Evolutionary conservation across 2,113 vertebrate genomes (phyloP).

Genomic region (Ochotona princeps): DNA sequence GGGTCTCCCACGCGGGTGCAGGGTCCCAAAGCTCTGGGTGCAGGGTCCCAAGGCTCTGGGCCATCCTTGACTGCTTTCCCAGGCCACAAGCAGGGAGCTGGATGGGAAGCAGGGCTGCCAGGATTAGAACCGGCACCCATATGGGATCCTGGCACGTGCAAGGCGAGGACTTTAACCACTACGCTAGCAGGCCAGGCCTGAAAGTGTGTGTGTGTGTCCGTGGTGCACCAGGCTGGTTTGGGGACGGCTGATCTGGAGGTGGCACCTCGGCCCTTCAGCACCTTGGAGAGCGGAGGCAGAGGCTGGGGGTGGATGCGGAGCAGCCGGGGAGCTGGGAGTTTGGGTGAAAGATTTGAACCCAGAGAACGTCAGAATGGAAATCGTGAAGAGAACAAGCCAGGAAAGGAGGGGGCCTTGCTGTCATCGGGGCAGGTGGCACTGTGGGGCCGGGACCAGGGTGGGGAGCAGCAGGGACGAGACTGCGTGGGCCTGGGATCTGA

Average conservation of each 20-base stretch:
- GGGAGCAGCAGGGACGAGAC: background rate
- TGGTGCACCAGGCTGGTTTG: background rate
- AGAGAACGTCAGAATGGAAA: background rate
- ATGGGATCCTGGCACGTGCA: too few species aligned
- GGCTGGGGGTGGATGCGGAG: background rate
- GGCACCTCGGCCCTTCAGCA: background rate
- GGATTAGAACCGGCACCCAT: too few species aligned
- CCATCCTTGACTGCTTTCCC: too few species aligned
- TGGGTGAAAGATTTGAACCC: background rate
- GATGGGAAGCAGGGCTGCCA: too few species aligned
- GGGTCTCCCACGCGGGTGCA: too few species aligned
- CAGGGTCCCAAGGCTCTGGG: too few species aligned
- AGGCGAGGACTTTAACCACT: too few species aligned
- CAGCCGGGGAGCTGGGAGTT: background rate
- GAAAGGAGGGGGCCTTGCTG: background rate
- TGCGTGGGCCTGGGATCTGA: background rate
- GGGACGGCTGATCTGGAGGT: background rate
- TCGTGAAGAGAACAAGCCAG: background rate
- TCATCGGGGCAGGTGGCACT: background rate
- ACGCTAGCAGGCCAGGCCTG: too few species aligned
- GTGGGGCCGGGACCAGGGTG: background rate
- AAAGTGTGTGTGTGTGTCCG: too few species aligned
- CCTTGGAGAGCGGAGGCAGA: background rate
- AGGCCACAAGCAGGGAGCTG: too few species aligned
- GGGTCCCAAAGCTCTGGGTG: too few species aligned